phyloP scores from a whole-genome alignment of 2,113 vertebrate genomes.

The Hippotragus niger region DNA sequence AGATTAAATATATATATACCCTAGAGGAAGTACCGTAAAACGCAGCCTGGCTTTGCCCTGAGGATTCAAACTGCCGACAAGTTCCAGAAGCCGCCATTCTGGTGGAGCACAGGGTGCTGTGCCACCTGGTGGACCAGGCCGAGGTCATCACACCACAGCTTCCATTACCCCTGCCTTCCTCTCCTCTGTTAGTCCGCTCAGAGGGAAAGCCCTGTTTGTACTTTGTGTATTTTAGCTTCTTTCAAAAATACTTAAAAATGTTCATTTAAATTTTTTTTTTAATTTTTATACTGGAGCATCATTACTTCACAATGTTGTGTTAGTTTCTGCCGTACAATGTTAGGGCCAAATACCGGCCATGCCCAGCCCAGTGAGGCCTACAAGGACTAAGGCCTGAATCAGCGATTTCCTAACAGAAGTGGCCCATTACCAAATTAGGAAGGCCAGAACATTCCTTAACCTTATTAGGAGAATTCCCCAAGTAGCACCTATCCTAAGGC shows the following conservation, averaged over 20 bases:
- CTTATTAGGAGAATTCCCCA: too few species aligned
- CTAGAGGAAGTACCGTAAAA: fast-evolving
- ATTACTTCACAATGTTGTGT: fast-evolving
- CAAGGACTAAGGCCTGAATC: too few species aligned
- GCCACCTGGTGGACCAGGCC: not conserved
- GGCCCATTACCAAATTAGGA: too few species aligned
- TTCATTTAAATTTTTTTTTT: not conserved
- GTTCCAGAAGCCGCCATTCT: too few species aligned
- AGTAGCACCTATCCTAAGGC: too few species aligned
- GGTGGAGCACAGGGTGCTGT: fast-evolving
- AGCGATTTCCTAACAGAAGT: too few species aligned
- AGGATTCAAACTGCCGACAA: not conserved
- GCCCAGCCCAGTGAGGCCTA: too few species aligned
- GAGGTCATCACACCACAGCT: fast-evolving
- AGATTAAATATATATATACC: not conserved
- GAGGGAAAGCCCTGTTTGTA: not conserved
- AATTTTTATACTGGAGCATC: not conserved
- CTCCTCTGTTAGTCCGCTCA: not conserved
- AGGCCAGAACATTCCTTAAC: too few species aligned
- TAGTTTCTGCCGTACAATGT: not conserved
- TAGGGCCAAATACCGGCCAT: too few species aligned
- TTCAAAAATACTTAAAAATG: not conserved
- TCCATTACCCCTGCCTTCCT: not conserved
- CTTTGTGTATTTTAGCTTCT: not conserved
- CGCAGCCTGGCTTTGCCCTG: too few species aligned